Base-by-base conservation (phyloP, 1,140 invertebrate genomes). In the Linepithema humile region DNA sequence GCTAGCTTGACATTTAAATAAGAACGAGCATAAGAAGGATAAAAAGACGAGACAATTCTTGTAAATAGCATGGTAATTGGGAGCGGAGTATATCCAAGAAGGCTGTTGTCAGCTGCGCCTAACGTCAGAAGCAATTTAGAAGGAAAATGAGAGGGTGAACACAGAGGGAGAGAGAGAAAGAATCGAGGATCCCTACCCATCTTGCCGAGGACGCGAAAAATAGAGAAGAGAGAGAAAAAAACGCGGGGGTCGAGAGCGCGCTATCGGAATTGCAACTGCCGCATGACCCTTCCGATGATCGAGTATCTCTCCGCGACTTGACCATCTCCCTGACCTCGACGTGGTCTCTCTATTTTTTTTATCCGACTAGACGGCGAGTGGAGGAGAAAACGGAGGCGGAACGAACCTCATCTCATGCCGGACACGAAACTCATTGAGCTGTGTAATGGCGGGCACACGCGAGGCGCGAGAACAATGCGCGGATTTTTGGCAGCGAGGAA, bases 391-490 rank as follows among this genome's bases (percentile, higher is more conserved):
- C 48, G 29, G 40, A 65, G 40, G 40, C 35, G 7, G 23, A 2
- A 17, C 26, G 40, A 55, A 65, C 59, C 75, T 85, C 70, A 85
- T 87, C 62, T 72, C 72, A 77, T 87, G 77, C 78, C 48, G 64
- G 72, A 85, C 77, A 83, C 85, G 84, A 62, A 85, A 67, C 64
- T 40, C 72, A n/a, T 15, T 55, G 45, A 70, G 29, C 26, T 32
- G 77, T 83, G 65, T 85, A 87, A 87, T 77, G 77, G 35, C 65
- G 17, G 26, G 53, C 84, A 85, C 78, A 84, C 84, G 78, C 83
- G 38, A 50, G 50, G 62, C 32, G 75, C 23, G 75, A 57, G 78
- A 55, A 65, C 83, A 64, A 70, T 82, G 67, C 38, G 69, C 64
- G 48, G 62, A 67, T 70, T 80, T 84, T 84, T 70, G 83, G 59